Evolutionary conservation across 2,888 invertebrate genomes (phyloP), one percentile per base, ranked within the genome.

Genomic region (Pherbina coryleti): DNA sequence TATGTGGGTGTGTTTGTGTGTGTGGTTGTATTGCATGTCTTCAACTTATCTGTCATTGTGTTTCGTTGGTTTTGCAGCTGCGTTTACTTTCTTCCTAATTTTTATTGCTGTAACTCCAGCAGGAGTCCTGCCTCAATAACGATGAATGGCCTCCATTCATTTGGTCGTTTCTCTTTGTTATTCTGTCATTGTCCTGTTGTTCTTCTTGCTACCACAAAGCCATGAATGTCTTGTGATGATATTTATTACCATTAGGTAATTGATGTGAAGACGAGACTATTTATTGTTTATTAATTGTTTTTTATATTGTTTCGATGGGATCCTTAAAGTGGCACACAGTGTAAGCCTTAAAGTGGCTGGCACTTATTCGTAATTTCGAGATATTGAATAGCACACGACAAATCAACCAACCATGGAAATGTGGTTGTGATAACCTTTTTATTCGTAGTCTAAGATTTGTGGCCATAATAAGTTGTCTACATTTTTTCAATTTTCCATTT

Each of bases 41-140:
- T 73, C 11, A 37, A 73, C 60, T 73, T 73, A 60, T 73, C 73
- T 73, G n/a, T 73, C 73, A 73, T 73, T 34, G 34, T 31, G 34
- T 44, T 37, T 37, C 22, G 70, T 55, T 53, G 70, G 70, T 51
- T 70, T 70, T 25, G 25, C 51, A 7, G 37, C 70, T 28, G 55
- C 55, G n/a, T 22, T 55, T 22, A 7, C 55, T 22, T 22, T 55
- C 55, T 37, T 19, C n/a, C 44, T 37, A 9, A n/a, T 67, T 66
- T 49, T 49, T 49, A 69, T 51, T 49, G 69, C 51, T 51, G 51
- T 51, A 22, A 69, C 8, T 69, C 5, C 17, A 22, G 25, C 25
- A 22, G 49, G 25, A 69, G 22, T 51, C 69, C 69, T 19, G 49
- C 69, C 25, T 9, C 31, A 34, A 66, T n/a, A 34, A 19, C 11